Base-by-base conservation (phyloP, 2,797 vertebrate species). In the Macropus fuliginosus region DNA sequence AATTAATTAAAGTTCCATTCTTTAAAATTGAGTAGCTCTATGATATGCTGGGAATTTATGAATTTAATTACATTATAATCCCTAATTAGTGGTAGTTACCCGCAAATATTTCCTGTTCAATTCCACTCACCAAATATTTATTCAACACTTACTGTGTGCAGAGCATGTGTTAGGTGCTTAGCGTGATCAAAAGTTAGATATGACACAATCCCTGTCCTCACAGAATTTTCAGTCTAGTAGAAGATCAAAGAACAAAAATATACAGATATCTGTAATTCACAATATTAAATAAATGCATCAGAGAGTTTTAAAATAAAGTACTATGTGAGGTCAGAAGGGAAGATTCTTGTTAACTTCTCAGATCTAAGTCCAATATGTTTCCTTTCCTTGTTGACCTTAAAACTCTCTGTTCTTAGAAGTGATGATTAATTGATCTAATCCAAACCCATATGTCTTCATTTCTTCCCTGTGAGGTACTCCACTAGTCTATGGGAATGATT, bases 361-460 rank as follows among this genome's bases (percentile, higher is more conserved):
- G 34, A 93, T 55, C 87, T 59, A 46, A 62, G 21, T 91, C 28
- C 55, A 21, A 90, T n/a, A 2, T 18, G 34, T 29, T 81, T 91
- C 56, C 56, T 90, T 93, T 90, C 55, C 21, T 89, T 94, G 9
- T 8, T 94, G 50, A 54, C 91, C 94, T 59, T 87, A 34, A 94
- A 87, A 62, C 28, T 55, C 50, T 87, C 40, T 50, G 14, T 81
- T 92, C 59, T 81, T 55, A 10, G 56, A 94, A 40, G 29, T 11
- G 54, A n/a, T 40, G 10, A 54, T 81, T 87, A 46, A 46, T 81
- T 62, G 2, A 81, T 91, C 55, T 92, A 1, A 92, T 52, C 0
- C 0, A 55, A 94, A 56, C 11, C 24, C 24, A 54, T 31, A 50
- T 28, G 55, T 56, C 21, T 0, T 0, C 34, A 6, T 95, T n/a